Percentiles rank a stretch among this genome's conserved stretches.
phyloP scores from a whole-genome alignment of 2,113 vertebrate genomes.

The Gobius niger region DNA sequence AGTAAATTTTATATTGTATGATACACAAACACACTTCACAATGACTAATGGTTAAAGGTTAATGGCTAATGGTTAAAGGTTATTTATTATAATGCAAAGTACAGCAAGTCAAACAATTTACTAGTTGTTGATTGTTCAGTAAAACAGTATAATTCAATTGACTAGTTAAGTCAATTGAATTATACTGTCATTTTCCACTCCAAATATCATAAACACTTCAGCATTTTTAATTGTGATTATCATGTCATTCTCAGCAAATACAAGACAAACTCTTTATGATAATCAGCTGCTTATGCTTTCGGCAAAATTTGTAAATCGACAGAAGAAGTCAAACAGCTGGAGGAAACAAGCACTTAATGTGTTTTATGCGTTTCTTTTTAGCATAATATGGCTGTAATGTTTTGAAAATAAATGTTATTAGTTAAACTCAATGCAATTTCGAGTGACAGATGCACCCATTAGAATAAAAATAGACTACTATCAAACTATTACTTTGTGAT shows the following conservation, averaged over 20 bases:
- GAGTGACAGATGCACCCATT: background rate
- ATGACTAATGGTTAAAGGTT: too few relatives aligned
- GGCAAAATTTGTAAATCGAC: slow-evolving; percentile 47
- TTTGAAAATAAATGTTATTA: slow-evolving; percentile 48
- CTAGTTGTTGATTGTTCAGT: too few relatives aligned
- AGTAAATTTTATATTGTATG: too few relatives aligned
- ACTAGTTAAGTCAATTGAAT: background rate
- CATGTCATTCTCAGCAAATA: background rate
- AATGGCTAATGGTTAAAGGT: too few relatives aligned
- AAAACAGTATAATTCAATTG: too few relatives aligned
- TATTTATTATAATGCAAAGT: too few relatives aligned
- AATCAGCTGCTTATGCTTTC: slow-evolving; percentile 43
- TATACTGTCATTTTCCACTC: background rate
- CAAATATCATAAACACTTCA: background rate
- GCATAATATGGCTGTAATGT: slow-evolving; percentile 52
- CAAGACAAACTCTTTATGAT: slow-evolving; percentile 27
- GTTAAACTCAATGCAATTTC: slow-evolving; percentile 37
- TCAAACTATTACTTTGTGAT: background rate
- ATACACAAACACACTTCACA: too few relatives aligned
- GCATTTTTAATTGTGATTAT: background rate
- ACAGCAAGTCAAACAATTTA: too few relatives aligned
- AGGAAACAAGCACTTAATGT: slow-evolving; percentile 35
- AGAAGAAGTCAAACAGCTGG: slow-evolving; percentile 49
- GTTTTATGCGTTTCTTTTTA: slow-evolving; percentile 32
- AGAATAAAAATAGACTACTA: slow-evolving; percentile 7